phyloP scores from a whole-genome alignment of 2,113 vertebrate species.

The Macroglossus sobrinus region DNA sequence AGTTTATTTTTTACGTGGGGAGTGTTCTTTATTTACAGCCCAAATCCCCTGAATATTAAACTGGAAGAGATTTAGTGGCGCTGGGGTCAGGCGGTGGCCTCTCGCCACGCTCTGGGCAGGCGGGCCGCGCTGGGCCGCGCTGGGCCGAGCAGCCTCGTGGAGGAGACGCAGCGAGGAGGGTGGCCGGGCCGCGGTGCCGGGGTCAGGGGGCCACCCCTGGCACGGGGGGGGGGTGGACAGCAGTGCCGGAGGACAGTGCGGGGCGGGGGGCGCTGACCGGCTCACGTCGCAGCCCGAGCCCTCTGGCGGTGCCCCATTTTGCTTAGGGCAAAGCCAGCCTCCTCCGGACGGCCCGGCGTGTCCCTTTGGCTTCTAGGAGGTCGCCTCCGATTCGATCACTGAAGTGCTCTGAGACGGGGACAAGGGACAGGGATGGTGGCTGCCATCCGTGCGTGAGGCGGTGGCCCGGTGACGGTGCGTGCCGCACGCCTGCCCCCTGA shows the following conservation, averaged over 20 bases:
- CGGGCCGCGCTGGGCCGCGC: conserved; percentile 57
- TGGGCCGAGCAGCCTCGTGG: conserved; percentile 64
- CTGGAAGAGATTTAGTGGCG: conserved; percentile 83
- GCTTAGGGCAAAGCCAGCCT: rapidly evolving
- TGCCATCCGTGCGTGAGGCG: rapidly evolving
- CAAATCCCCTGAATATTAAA: conserved; percentile 83
- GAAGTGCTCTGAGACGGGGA: neutral
- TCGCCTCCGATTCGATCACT: neutral
- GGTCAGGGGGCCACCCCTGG: too few relatives aligned
- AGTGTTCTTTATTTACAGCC: conserved; percentile 82
- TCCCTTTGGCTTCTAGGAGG: neutral
- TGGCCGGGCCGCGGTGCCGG: rapidly evolving
- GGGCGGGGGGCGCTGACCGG: too few relatives aligned
- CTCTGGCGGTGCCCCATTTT: neutral
- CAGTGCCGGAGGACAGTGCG: neutral
- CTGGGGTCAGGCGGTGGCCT: conserved; percentile 79
- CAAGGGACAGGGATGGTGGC: neutral
- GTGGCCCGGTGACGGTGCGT: rapidly evolving
- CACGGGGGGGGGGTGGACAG: too few relatives aligned
- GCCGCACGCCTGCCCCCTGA: too few relatives aligned
- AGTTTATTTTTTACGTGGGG: conserved; percentile 79
- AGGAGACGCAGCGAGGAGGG: too few relatives aligned
- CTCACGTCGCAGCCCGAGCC: neutral
- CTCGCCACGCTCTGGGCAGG: conserved; percentile 66
- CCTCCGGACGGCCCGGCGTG: rapidly evolving